Percentiles rank a stretch among this genome's conserved stretches.
These are phyloP conservation scores for Nemopilema nomurai DNA, from an alignment of 30 jellyfish, hydroid and myxozoan genomes.

Conservation along the genomic window DNA sequence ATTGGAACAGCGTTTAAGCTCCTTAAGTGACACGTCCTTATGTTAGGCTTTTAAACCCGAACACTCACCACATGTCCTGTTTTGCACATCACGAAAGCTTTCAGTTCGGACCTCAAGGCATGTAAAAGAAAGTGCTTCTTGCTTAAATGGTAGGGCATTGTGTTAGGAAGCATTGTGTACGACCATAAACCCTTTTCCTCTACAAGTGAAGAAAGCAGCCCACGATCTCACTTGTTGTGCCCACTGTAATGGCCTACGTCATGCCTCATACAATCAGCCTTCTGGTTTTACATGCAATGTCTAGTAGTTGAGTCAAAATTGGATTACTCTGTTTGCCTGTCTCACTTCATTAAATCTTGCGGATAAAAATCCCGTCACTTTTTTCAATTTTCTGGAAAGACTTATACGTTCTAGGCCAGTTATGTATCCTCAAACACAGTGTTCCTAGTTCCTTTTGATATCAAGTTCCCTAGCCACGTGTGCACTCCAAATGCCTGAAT, in stretches of 20 bases:
- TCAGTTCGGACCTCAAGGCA: constrained; percentile 6
- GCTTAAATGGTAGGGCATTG: not conserved
- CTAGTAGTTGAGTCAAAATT: no score
- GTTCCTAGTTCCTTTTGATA: no score
- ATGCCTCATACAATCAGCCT: no score
- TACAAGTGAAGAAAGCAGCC: not conserved
- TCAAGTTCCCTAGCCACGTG: no score
- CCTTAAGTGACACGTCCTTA: not conserved
- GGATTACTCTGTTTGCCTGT: no score
- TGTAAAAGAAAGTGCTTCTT: not conserved
- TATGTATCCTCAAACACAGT: no score
- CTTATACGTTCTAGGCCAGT: no score
- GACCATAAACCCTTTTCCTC: not conserved
- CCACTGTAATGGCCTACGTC: no score
- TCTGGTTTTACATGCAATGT: no score
- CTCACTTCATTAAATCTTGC: no score
- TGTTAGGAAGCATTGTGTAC: not conserved
- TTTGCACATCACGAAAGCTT: not conserved
- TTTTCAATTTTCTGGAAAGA: no score
- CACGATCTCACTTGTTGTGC: not conserved
- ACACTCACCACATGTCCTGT: not conserved
- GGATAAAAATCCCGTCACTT: no score
- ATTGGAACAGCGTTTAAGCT: not conserved
- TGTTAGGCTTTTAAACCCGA: not conserved
- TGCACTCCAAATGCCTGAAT: not conserved